A percentile compares a stretch with the other conserved stretches of the same genome.
Conservation (phyloP, 2,888 invertebrate genomes). For the Metopia argyrocephala region DNA sequence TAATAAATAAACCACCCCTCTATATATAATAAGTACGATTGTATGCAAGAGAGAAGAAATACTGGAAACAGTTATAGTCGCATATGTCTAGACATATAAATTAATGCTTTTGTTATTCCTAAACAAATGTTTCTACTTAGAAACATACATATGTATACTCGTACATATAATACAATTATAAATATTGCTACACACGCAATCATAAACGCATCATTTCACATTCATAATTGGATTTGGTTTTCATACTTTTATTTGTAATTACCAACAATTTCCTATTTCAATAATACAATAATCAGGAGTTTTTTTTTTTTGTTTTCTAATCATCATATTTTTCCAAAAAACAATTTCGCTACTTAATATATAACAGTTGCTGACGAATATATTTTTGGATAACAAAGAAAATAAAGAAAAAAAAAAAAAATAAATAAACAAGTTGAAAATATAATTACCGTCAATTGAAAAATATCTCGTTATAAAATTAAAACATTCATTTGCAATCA, state of each 20-base stretch:
- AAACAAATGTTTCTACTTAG: too few relatives aligned
- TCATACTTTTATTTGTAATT: background rate
- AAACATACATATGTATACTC: too few relatives aligned
- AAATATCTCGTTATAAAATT: background rate
- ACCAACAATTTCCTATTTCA: background rate
- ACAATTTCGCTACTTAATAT: background rate
- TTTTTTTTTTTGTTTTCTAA: background rate
- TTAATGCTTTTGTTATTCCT: background rate
- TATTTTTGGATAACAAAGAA: too few relatives aligned
- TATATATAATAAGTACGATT: conserved; percentile 8
- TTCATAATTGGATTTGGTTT: conserved; percentile 21
- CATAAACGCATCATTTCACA: background rate
- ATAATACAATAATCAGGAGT: background rate
- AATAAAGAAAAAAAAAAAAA: too few relatives aligned
- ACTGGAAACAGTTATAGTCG: conserved; percentile 8
- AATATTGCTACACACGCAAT: background rate
- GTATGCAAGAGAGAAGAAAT: background rate
- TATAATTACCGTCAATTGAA: background rate
- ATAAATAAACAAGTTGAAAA: conserved; percentile 20
- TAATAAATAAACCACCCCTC: background rate
- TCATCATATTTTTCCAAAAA: background rate
- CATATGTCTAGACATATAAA: conserved; percentile 14
- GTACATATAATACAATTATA: too few relatives aligned
- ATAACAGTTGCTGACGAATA: too few relatives aligned
- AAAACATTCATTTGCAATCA: conserved; percentile 23